Conservation (phyloP, 2,888 invertebrate genomes). For the Drosophila kambysellisi region DNA sequence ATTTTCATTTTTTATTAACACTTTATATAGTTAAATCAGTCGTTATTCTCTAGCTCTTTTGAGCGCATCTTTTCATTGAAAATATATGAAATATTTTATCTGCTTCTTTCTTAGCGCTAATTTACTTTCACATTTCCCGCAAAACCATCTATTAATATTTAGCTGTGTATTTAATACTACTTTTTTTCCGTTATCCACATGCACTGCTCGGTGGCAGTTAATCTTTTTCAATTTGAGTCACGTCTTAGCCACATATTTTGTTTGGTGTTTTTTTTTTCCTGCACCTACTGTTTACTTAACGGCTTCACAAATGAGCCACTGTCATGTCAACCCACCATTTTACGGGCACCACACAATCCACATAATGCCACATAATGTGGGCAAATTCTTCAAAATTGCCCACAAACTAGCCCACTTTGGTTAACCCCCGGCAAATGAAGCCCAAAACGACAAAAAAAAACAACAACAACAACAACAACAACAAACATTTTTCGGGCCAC, state of each 20-base stretch:
- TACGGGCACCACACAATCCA: constrained; percentile 34
- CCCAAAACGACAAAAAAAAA: constrained; percentile 8
- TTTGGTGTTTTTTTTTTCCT: constrained; percentile 1
- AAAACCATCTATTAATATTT: not conserved
- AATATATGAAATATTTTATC: not conserved
- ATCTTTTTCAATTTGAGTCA: constrained; percentile 17
- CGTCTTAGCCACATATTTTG: constrained; percentile 14
- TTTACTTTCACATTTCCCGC: not conserved
- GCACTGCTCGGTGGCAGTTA: not conserved
- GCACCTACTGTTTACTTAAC: constrained; percentile 42
- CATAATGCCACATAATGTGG: constrained; percentile 47
- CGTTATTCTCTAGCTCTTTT: not conserved
- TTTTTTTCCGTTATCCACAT: not conserved
- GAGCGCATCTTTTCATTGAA: not conserved
- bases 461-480: no score
- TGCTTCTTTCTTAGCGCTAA: not conserved
- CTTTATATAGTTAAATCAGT: not conserved
- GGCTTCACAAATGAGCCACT: constrained; percentile 64
- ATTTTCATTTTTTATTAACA: no score
- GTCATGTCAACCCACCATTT: constrained; percentile 69
- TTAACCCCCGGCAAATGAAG: constrained; percentile 32
- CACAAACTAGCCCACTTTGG: constrained; percentile 73
- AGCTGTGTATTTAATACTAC: not conserved
- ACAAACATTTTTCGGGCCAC: constrained; percentile 31
- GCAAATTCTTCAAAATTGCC: constrained; percentile 73